Evolutionary conservation across 2,797 vertebrate genomes (phyloP).

Genomic region (Eulemur albifrons): DNA sequence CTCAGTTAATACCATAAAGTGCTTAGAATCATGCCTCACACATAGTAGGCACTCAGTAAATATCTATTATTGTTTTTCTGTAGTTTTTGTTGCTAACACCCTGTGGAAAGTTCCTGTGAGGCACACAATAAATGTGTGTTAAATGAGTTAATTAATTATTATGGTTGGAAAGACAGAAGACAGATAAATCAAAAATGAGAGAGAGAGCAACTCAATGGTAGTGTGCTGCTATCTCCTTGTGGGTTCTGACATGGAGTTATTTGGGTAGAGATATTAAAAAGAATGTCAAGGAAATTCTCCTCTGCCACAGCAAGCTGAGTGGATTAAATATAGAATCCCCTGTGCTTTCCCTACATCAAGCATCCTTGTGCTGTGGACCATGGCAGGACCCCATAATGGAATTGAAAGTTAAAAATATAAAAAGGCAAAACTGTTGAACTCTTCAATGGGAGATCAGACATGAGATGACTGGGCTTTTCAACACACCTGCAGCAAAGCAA

Average conservation of each 20-base stretch:
- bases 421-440: neutral
- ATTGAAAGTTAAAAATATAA: slow-evolving; percentile 17
- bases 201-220: neutral
- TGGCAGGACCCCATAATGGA: neutral
- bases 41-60: neutral
- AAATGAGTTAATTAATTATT: neutral
- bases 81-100: neutral
- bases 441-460: neutral
- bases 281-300: neutral
- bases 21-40: neutral
- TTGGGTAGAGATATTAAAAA: neutral
- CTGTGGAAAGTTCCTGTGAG: neutral
- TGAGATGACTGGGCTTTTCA: neutral
- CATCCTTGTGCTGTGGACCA: neutral
- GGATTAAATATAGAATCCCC: neutral
- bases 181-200: neutral
- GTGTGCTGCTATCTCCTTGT: neutral
- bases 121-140: neutral
- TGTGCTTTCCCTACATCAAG: neutral
- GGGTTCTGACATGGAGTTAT: neutral
- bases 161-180: neutral
- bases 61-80: neutral
- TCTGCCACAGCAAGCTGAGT: neutral
- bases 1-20: neutral
- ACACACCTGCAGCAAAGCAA: neutral